These are phyloP conservation scores for Nematolebias whitei DNA, from an alignment of 2,113 vertebrate genomes.

Conservation along the genomic window DNA sequence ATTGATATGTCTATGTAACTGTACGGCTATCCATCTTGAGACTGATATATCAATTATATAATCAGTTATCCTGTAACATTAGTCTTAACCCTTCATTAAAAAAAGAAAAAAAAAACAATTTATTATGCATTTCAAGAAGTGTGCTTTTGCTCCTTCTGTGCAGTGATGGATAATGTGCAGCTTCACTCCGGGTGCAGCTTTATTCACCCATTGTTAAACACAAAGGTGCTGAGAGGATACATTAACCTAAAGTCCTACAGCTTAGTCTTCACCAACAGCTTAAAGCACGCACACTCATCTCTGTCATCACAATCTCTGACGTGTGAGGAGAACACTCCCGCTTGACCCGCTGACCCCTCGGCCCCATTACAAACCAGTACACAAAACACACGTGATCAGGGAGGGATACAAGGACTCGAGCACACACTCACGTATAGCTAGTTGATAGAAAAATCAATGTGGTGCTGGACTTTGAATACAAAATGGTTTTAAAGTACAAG, in stretches of 20 bases:
- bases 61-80: background rate
- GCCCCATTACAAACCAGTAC: slow-evolving; percentile 21
- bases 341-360: slow-evolving; percentile 29
- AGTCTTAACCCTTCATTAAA: too few relatives aligned
- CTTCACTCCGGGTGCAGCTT: too few relatives aligned
- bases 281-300: slow-evolving; percentile 39
- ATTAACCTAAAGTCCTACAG: slow-evolving; percentile 26
- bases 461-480: slow-evolving; percentile 39
- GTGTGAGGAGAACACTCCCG: slow-evolving; percentile 48
- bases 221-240: slow-evolving; percentile 38
- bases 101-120: too few relatives aligned
- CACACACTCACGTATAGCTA: slow-evolving; percentile 7
- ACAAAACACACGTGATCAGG: slow-evolving; percentile 10
- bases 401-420: slow-evolving; percentile 2
- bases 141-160: too few relatives aligned
- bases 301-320: slow-evolving; percentile 47
- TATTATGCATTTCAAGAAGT: too few relatives aligned
- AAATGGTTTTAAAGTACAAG: slow-evolving; percentile 17
- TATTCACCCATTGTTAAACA: too few relatives aligned
- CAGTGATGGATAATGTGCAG: too few relatives aligned
- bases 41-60: too few relatives aligned
- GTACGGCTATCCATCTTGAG: too few relatives aligned
- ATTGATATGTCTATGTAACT: too few relatives aligned
- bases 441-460: slow-evolving; percentile 31
- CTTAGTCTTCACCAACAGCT: slow-evolving; percentile 52